Evolutionary conservation across 2,888 invertebrate species (phyloP).

Genomic region (Chymomyza caudatula): DNA sequence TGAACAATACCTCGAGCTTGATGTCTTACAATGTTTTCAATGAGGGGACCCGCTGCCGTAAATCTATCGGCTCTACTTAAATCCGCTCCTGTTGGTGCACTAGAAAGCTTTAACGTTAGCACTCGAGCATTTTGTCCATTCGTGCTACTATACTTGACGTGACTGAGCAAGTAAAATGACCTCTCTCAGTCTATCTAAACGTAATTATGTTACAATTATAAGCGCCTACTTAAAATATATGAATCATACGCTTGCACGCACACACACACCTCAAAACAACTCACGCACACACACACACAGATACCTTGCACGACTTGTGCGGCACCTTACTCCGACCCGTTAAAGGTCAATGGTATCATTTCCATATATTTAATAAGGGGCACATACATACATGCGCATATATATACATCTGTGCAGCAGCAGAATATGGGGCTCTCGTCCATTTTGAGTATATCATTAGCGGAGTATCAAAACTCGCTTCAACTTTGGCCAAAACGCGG

Average conservation of each 20-base stretch:
- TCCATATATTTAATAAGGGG: no score
- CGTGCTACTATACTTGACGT: background rate
- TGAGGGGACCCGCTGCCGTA: no score
- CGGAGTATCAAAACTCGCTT: conserved; percentile 41
- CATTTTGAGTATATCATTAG: conserved; percentile 45
- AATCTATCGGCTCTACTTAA: no score
- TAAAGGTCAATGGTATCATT: conserved; percentile 53
- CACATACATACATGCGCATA: conserved; percentile 12
- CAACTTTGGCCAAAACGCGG: conserved; percentile 29
- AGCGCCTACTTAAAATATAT: background rate
- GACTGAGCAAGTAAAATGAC: background rate
- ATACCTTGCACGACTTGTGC: background rate
- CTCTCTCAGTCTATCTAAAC: background rate
- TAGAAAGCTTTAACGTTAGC: background rate
- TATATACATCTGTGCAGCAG: background rate
- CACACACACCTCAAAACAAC: background rate
- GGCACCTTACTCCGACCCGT: conserved; percentile 1
- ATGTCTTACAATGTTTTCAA: no score
- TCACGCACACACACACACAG: background rate
- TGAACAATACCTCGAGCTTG: no score
- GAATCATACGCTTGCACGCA: background rate
- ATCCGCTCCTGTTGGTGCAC: no score
- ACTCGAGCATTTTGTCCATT: background rate
- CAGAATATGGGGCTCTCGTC: conserved; percentile 22
- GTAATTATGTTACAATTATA: background rate